Percentiles rank a stretch among this genome's conserved stretches.
Conservation (phyloP, 1,140 invertebrate species). For the Drosophila ercepeae region DNA sequence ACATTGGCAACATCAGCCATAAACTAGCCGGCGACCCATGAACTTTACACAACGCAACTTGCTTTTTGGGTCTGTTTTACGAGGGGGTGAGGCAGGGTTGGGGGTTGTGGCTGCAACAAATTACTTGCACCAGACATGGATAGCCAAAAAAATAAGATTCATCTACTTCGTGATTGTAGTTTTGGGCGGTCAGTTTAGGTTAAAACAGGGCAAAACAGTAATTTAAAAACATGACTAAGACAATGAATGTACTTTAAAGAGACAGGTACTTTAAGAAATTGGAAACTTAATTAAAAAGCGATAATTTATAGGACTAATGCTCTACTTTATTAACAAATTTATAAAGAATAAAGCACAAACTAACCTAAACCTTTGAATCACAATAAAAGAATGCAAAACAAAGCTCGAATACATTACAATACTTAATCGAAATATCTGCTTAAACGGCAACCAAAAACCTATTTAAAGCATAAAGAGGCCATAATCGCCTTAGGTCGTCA, state of each 20-base stretch:
- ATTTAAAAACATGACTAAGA: neutral
- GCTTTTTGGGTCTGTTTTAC: slow-evolving; percentile 18
- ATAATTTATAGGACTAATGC: too few relatives aligned
- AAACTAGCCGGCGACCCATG: slow-evolving; percentile 65
- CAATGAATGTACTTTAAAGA: too few relatives aligned
- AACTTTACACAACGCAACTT: slow-evolving; percentile 67
- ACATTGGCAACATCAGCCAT: slow-evolving; percentile 28
- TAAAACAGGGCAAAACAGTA: neutral
- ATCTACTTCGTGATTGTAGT: neutral
- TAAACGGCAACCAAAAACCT: neutral
- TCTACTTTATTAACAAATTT: too few relatives aligned
- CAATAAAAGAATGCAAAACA: neutral
- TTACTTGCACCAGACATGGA: slow-evolving; percentile 47
- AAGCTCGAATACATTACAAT: neutral
- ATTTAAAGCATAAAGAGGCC: neutral
- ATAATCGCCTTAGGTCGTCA: neutral
- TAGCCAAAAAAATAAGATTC: neutral
- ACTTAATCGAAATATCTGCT: neutral
- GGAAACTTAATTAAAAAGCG: too few relatives aligned
- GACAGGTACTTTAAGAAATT: too few relatives aligned
- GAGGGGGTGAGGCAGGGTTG: slow-evolving; percentile 10
- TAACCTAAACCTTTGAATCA: neutral
- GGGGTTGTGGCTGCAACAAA: slow-evolving; percentile 41
- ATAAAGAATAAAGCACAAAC: neutral
- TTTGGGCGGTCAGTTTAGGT: neutral